A percentile compares a stretch with the other conserved stretches of the same genome.
Evolutionary conservation across 2,888 invertebrate genomes (phyloP).

Genomic region (Drosophila cognata): DNA sequence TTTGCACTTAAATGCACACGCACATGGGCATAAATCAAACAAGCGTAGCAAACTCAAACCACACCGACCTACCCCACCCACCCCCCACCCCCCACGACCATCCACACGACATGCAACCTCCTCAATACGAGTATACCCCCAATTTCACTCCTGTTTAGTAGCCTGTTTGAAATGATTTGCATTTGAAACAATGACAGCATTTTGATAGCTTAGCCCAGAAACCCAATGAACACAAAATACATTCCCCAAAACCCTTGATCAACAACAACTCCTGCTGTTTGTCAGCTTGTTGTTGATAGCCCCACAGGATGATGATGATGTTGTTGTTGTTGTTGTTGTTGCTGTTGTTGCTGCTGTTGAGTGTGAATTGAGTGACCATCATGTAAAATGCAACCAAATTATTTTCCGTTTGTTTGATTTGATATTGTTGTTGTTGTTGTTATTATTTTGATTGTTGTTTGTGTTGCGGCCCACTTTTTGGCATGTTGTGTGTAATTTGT

Average conservation of each 20-base stretch:
- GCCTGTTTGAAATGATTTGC: constrained; percentile 68
- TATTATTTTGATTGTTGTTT: constrained; percentile 34
- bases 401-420: constrained; percentile 60
- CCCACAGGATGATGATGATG: neutral
- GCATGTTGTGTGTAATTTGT: constrained; percentile 14
- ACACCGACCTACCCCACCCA: neutral
- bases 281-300: constrained; percentile 29
- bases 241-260: neutral
- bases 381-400: constrained; percentile 62
- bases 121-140: neutral
- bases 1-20: constrained; percentile 75
- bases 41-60: constrained; percentile 30
- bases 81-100: neutral
- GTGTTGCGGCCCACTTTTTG: constrained; percentile 24
- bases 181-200: constrained; percentile 71
- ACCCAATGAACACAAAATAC: constrained; percentile 14
- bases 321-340: neutral
- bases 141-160: constrained; percentile 51
- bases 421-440: constrained; percentile 32
- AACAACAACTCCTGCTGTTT: constrained; percentile 14
- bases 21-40: constrained; percentile 71
- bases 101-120: no score
- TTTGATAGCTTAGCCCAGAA: constrained; percentile 50
- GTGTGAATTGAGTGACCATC: constrained; percentile 52
- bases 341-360: neutral